Evolutionary conservation across 2,888 invertebrate genomes (phyloP).

Genomic region (Bombylius major): DNA sequence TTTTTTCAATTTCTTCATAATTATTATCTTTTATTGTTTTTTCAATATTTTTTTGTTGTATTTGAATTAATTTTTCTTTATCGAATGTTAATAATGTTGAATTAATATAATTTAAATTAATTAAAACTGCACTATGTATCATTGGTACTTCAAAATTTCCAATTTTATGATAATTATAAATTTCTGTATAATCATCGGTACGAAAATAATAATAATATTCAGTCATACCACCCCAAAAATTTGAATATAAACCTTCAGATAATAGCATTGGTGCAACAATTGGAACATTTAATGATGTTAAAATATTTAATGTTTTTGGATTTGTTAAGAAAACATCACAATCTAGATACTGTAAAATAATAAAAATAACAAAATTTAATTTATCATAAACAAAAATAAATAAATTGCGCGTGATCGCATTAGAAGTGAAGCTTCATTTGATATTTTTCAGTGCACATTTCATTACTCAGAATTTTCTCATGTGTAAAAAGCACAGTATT

Average conservation of each 20-base stretch:
- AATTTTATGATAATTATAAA: slow-evolving; percentile 50
- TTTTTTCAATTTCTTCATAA: slow-evolving; percentile 16
- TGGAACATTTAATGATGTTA: slow-evolving; percentile 49
- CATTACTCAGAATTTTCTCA: no score
- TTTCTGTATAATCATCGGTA: slow-evolving; percentile 72
- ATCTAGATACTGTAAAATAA: slow-evolving; percentile 57
- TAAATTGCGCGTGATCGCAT: no score
- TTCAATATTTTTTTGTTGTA: slow-evolving; percentile 19
- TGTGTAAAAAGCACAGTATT: no score
- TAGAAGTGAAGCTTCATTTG: no score
- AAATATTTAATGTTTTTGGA: slow-evolving; percentile 44
- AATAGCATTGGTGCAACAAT: slow-evolving; percentile 76
- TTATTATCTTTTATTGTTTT: slow-evolving; percentile 17
- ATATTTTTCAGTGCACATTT: no score
- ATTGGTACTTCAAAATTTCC: slow-evolving; percentile 81
- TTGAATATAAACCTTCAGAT: slow-evolving; percentile 80
- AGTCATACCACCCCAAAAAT: slow-evolving; percentile 94
- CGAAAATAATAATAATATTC: slow-evolving; percentile 69
- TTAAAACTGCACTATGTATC: slow-evolving; percentile 78
- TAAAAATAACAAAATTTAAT: background rate
- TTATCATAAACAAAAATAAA: background rate
- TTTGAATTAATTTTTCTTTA: slow-evolving; percentile 20
- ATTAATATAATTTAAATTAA: slow-evolving; percentile 49
- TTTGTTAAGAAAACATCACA: slow-evolving; percentile 72
- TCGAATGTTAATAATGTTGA: slow-evolving; percentile 63